Percentiles rank a stretch among this genome's conserved stretches.
Conservation (phyloP, 53 echinoderm and acorn worm genomes). For the Hippasteria phrygiana region DNA sequence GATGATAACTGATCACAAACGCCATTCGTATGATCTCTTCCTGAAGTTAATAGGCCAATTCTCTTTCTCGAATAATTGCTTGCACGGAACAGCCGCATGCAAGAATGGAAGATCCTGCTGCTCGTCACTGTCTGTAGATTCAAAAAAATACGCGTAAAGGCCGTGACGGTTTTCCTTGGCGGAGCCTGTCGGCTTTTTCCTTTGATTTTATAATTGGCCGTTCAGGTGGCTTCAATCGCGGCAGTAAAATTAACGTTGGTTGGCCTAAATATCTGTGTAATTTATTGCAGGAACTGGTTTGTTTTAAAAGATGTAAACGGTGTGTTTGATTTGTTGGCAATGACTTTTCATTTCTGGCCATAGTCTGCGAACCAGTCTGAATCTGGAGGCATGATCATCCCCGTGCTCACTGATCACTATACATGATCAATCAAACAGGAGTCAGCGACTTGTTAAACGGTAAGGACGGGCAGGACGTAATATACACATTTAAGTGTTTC, state of each 20-base stretch:
- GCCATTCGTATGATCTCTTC: too few species aligned
- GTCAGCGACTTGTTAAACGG: neutral
- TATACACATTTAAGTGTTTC: neutral
- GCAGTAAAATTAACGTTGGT: neutral
- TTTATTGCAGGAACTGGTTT: constrained; percentile 43
- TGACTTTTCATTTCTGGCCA: neutral
- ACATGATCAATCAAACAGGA: neutral
- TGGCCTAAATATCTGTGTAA: constrained; percentile 34
- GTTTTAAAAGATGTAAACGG: neutral
- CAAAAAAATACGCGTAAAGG: too few species aligned
- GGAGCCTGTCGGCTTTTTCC: constrained; percentile 3
- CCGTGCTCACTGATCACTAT: neutral
- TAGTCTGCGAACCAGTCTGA: neutral
- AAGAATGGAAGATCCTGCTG: neutral
- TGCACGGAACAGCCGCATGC: neutral
- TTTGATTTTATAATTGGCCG: constrained; percentile 45
- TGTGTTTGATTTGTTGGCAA: neutral
- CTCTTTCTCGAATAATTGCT: neutral
- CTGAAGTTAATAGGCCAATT: too few species aligned
- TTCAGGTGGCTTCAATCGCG: constrained; percentile 51
- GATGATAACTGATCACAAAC: too few species aligned
- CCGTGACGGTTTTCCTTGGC: too few species aligned
- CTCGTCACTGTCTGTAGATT: neutral
- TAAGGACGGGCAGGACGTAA: neutral
- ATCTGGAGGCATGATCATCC: neutral